phyloP scores from a whole-genome alignment of 2,113 vertebrate species.

The Nerophis ophidion region DNA sequence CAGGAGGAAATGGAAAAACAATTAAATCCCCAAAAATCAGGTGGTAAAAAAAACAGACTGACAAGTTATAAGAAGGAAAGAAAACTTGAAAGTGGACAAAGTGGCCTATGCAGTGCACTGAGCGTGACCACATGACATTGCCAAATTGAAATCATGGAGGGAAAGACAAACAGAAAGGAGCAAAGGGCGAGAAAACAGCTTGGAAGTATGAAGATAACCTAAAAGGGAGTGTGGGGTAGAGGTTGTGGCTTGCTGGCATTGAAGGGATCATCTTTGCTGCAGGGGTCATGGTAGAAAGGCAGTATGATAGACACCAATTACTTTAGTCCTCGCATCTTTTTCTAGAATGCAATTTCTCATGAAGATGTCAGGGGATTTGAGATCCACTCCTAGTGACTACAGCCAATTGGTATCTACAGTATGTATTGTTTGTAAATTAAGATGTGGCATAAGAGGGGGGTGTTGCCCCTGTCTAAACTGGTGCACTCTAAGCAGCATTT shows the following conservation, averaged over 20 bases:
- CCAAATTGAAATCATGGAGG: conserved; percentile 50
- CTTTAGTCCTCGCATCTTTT: not conserved
- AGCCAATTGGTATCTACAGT: conserved; percentile 40
- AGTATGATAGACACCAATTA: not conserved
- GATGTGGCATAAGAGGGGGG: too few species aligned
- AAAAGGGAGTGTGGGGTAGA: conserved; percentile 24
- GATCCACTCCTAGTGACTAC: conserved; percentile 35
- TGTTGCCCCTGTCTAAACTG: too few species aligned
- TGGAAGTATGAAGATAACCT: conserved; percentile 19
- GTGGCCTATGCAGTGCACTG: conserved; percentile 28
- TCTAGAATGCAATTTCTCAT: conserved; percentile 12
- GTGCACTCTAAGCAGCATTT: too few species aligned
- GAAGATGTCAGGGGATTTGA: conserved; percentile 37
- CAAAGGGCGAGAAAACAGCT: conserved; percentile 57
- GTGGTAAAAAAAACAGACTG: conserved; percentile 35
- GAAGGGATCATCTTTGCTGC: conserved; percentile 20
- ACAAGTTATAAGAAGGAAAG: conserved; percentile 42
- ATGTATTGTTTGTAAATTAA: too few species aligned
- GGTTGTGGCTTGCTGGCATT: conserved; percentile 29
- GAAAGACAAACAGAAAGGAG: conserved; percentile 55
- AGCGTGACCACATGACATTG: conserved; percentile 26
- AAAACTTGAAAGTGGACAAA: conserved; percentile 43
- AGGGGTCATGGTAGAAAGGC: conserved; percentile 18
- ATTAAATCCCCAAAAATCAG: conserved; percentile 52
- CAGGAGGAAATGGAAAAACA: conserved; percentile 59